phyloP scores from a whole-genome alignment of 1,140 invertebrate species.

The Capitella teleta region DNA sequence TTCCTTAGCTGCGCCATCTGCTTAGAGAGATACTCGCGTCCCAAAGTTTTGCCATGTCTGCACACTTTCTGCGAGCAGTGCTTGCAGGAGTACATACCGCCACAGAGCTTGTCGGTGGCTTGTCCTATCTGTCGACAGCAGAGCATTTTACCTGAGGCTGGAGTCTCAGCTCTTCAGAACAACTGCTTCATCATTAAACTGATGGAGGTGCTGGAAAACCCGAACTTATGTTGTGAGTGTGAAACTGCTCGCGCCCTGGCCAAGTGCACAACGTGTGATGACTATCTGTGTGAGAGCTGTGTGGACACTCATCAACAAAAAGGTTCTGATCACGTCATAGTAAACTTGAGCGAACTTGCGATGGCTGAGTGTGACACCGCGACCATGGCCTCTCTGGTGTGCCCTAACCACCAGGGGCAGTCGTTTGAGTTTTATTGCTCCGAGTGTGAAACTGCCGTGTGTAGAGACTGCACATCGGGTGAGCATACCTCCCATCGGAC shows the following conservation, averaged over 20 bases:
- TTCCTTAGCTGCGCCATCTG: conserved; percentile 44
- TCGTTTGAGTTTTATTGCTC: conserved; percentile 46
- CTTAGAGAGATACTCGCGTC: conserved; percentile 25
- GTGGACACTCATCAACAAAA: conserved; percentile 17
- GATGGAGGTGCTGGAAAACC: conserved; percentile 37
- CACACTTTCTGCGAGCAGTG: conserved; percentile 43
- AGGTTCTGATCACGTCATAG: conserved; percentile 11
- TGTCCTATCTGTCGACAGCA: conserved; percentile 49
- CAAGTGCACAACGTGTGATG: conserved; percentile 37
- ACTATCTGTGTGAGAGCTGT: conserved; percentile 35
- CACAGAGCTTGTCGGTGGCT: conserved; percentile 45
- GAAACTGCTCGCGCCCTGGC: conserved; percentile 21
- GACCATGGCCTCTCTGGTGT: conserved; percentile 21
- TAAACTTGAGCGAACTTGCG: conserved; percentile 18
- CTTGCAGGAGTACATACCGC: conserved; percentile 37
- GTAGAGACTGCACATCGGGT: conserved; percentile 46
- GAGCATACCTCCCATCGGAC: conserved; percentile 46
- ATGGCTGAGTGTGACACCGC: conserved; percentile 1
- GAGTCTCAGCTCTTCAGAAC: conserved; percentile 44
- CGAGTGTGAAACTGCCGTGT: conserved; percentile 49
- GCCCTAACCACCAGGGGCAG: conserved; percentile 39
- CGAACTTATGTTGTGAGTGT: conserved; percentile 26
- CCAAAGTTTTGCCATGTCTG: conserved; percentile 42
- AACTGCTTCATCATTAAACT: conserved; percentile 45
- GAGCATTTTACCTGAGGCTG: conserved; percentile 47